A percentile compares a stretch with the other conserved stretches of the same genome.
Evolutionary conservation across 2,888 invertebrate genomes (phyloP).

Genomic region (Melipona beecheii): DNA sequence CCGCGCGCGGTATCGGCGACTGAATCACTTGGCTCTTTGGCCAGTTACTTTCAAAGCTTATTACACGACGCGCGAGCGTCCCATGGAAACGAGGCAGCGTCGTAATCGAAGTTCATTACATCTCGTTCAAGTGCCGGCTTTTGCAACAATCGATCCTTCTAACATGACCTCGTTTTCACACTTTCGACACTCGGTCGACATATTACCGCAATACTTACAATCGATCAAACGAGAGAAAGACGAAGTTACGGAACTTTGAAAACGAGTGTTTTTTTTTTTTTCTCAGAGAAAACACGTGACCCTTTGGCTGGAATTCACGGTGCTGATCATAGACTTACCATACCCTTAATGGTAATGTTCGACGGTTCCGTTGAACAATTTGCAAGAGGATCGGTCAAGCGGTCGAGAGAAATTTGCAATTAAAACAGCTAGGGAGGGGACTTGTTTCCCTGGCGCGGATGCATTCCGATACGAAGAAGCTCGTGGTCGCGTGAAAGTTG

Average conservation of each 20-base stretch:
- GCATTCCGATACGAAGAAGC: slow-evolving; percentile 70
- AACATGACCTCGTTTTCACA: neutral
- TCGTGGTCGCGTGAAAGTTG: slow-evolving; percentile 78
- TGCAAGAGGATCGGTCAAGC: slow-evolving; percentile 11
- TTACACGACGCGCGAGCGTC: neutral
- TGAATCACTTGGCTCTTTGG: slow-evolving; percentile 23
- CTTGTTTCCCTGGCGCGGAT: slow-evolving; percentile 28
- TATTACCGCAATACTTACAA: no score
- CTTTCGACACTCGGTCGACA: neutral
- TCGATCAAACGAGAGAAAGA: neutral
- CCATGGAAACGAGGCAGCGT: slow-evolving; percentile 15
- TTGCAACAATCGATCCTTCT: slow-evolving; percentile 3
- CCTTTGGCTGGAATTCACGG: slow-evolving; percentile 5
- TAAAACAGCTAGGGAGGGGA: slow-evolving; percentile 30
- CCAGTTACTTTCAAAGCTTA: slow-evolving; percentile 25
- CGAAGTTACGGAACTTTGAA: neutral
- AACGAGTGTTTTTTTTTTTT: neutral
- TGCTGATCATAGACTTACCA: slow-evolving; percentile 18
- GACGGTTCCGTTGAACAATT: slow-evolving; percentile 39
- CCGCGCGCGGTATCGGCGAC: slow-evolving; percentile 20
- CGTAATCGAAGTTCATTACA: slow-evolving; percentile 29
- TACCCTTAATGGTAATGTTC: slow-evolving; percentile 29
- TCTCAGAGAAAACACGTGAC: neutral
- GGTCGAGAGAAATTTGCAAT: slow-evolving; percentile 53
- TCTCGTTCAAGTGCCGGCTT: slow-evolving; percentile 2